Conservation (phyloP, 2,888 invertebrate genomes). For the Athrips mouffetella region DNA sequence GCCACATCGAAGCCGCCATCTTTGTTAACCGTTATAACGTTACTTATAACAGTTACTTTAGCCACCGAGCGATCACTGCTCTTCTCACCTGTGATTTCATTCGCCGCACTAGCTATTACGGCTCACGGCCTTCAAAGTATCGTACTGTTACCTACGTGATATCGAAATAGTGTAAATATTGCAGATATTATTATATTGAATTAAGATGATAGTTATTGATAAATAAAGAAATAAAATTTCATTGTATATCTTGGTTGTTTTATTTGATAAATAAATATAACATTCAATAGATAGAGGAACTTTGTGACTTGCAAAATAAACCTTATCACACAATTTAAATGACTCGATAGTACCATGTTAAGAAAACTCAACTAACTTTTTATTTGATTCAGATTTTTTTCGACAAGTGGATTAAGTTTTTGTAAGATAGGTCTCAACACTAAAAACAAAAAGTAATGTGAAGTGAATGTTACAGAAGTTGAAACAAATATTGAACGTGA, state of each 20-base stretch:
- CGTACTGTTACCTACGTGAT: constrained; percentile 66
- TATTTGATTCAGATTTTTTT: too few relatives aligned
- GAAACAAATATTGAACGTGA: too few relatives aligned
- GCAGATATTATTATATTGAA: constrained; percentile 32
- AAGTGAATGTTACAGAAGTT: too few relatives aligned
- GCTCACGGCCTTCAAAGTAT: constrained; percentile 45
- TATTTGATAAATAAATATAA: too few relatives aligned
- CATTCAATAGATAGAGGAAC: too few relatives aligned
- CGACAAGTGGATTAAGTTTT: too few relatives aligned
- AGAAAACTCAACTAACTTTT: too few relatives aligned
- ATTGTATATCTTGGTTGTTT: constrained; percentile 47
- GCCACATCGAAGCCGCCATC: constrained; percentile 43
- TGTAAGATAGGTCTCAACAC: too few relatives aligned
- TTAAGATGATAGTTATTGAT: constrained; percentile 43
- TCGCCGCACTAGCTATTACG: constrained; percentile 40
- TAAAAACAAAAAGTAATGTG: too few relatives aligned
- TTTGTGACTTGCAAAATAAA: too few relatives aligned
- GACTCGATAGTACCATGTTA: too few relatives aligned
- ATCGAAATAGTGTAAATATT: constrained; percentile 31
- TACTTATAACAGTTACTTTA: constrained; percentile 33
- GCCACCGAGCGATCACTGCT: constrained; percentile 36
- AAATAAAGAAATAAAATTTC: constrained; percentile 74
- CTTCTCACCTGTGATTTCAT: constrained; percentile 41
- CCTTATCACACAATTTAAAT: too few relatives aligned
- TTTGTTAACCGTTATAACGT: constrained; percentile 37